A percentile compares a stretch with the other conserved stretches of the same genome.
Conservation (phyloP, 92 coral and sea anemone species). For the Heteractis magnifica region DNA sequence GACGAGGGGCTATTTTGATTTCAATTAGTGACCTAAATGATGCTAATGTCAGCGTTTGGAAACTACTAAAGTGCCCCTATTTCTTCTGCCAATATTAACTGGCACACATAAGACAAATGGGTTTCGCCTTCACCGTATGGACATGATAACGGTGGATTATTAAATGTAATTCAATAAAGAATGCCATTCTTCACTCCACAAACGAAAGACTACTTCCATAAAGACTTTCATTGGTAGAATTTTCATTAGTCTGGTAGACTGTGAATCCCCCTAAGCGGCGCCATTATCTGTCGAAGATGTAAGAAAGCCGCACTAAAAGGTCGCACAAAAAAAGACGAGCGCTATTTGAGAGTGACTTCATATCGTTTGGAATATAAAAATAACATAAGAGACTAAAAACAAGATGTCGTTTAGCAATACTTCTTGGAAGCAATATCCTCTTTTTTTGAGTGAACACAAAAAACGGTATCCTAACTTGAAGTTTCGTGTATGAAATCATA, state of each 20-base stretch:
- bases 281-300: conserved; percentile 2
- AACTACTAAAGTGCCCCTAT: conserved; percentile 12
- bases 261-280: conserved; percentile 4
- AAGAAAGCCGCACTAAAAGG: conserved; percentile 8
- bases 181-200: background rate
- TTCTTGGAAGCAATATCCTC: background rate
- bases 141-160: conserved; percentile 15
- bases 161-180: background rate
- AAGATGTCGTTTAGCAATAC: background rate
- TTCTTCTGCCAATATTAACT: conserved; percentile 8
- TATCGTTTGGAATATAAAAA: background rate
- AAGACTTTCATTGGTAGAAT: background rate
- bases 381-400: background rate
- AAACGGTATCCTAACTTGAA: conserved; percentile 4
- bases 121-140: conserved; percentile 4
- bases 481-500: conserved; percentile 14
- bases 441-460: background rate
- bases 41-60: conserved; percentile 13
- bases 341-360: background rate
- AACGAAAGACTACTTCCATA: conserved; percentile 1
- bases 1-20: conserved; percentile 14
- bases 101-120: background rate
- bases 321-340: conserved; percentile 2
- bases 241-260: background rate
- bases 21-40: conserved; percentile 15